These are phyloP conservation scores for Dipodomys stephensi DNA, from an alignment of 2,113 vertebrate genomes.

Conservation along the genomic window DNA sequence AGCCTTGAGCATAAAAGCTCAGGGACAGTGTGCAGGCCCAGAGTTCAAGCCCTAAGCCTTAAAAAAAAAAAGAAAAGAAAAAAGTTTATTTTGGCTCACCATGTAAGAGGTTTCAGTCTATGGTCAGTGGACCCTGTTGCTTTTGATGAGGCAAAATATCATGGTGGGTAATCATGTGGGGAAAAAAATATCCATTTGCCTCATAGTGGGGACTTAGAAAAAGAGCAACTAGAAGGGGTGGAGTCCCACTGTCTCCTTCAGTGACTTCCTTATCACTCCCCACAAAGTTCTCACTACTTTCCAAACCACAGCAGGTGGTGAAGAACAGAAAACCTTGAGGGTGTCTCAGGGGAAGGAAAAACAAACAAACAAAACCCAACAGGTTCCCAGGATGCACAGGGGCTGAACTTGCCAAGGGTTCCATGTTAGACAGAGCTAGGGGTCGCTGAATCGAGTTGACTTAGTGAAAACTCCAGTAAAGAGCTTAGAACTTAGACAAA, in stretches of 20 bases:
- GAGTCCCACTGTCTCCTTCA: neutral
- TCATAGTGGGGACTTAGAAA: neutral
- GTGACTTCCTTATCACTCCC: neutral
- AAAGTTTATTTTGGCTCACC: neutral
- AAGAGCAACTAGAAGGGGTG: neutral
- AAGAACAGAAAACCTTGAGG: neutral
- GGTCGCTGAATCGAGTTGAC: neutral
- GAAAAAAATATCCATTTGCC: neutral
- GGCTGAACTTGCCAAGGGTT: neutral
- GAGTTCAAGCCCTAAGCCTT: too few relatives aligned
- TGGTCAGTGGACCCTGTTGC: neutral
- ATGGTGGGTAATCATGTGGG: neutral
- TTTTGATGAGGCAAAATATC: too few relatives aligned
- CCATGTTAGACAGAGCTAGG: neutral
- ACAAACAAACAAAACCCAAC: neutral
- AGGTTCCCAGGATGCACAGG: neutral
- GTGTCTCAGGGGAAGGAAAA: neutral
- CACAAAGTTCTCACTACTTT: too few relatives aligned
- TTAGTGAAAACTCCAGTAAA: neutral
- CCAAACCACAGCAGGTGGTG: neutral
- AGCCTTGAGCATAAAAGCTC: too few relatives aligned
- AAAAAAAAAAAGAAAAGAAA: too few relatives aligned
- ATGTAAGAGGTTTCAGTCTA: neutral
- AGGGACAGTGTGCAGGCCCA: too few relatives aligned
- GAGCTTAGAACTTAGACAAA: neutral